Evolutionary conservation across 2,113 vertebrate species (phyloP).

Genomic region (Tachysurus vachellii): DNA sequence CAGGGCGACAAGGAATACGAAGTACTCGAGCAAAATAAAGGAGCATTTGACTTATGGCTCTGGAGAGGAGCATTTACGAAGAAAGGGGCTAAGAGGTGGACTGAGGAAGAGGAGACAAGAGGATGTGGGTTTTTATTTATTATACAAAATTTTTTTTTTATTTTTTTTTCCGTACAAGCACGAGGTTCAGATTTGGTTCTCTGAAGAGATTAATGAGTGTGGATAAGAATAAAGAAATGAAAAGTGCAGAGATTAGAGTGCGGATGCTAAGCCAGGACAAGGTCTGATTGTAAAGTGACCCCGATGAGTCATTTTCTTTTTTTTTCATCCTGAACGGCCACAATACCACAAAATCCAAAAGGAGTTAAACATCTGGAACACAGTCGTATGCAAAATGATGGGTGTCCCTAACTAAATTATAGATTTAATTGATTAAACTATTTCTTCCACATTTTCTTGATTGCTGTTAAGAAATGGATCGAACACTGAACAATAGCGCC

Average conservation of each 20-base stretch:
- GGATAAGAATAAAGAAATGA: conserved; percentile 55
- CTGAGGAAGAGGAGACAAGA: not conserved
- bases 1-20: not conserved
- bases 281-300: conserved; percentile 54
- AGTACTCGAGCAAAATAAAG: not conserved
- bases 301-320: conserved; percentile 36
- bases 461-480: not conserved
- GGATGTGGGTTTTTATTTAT: not conserved
- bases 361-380: not conserved
- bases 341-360: not conserved
- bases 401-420: not conserved
- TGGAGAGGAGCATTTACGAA: conserved; percentile 51
- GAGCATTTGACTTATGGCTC: conserved; percentile 34
- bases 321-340: not conserved
- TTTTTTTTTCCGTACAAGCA: conserved; percentile 46
- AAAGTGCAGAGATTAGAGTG: conserved; percentile 54
- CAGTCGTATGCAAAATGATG: not conserved
- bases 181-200: conserved; percentile 64
- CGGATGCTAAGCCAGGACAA: conserved; percentile 40
- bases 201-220: conserved; percentile 56
- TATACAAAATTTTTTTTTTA: no score
- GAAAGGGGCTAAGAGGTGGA: conserved; percentile 10
- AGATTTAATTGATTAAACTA: not conserved
- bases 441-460: not conserved
- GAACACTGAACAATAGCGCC: not conserved